Base-by-base conservation (phyloP, 30 jellyfish, hydroid and myxozoan species). In the Aurelia coerulea region DNA sequence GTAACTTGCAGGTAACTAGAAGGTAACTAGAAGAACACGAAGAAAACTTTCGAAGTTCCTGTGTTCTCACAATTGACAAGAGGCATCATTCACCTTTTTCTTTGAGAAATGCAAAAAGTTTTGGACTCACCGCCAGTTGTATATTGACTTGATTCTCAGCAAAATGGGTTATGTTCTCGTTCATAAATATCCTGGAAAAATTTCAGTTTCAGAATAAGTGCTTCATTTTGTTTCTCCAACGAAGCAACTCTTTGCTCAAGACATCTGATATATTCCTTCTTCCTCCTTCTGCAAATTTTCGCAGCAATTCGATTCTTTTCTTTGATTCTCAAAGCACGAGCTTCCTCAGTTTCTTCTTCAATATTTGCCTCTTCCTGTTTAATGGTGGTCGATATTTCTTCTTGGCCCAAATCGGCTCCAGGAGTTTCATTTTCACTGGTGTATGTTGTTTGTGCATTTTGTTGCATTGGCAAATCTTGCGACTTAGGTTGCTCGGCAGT, bases 301-400 rank as follows among this genome's bases (percentile, higher is more conserved):
- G 90, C 90, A 13, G 90, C 90, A 33, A 80, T 67, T 66, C 90
- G 49, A 42, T 80, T 80, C 39, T 80, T 80, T 56, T 64, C 81
- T 65, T 80, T 80, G 68, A 66, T 65, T 66, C 75, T 66, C 83
- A 80, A 80, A 29, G 81, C 81, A 53, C 90, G 90, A 32, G 79
- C 89, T 32, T 78, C 89, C 17, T 63, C 89, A 32, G 74, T 78
- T 54, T 76, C 86, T 3, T 76, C 86, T 58, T 76, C 86, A 6
- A 52, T 41, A 13, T 76, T 53, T 4, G 16, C 33, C n/a, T 59
- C 74, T 52, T 59, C 86, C 0, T 34, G 19, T 76, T 76, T 76
- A 4, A 51, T n/a, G 62, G 23, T 0, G 6, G n/a, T 12, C 41
- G 35, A 35, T 53, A 76, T 12, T 76, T 58, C 31, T 51, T 51